Base-by-base conservation (phyloP, 2,888 invertebrate species). In the Kryphioiulus occultus region DNA sequence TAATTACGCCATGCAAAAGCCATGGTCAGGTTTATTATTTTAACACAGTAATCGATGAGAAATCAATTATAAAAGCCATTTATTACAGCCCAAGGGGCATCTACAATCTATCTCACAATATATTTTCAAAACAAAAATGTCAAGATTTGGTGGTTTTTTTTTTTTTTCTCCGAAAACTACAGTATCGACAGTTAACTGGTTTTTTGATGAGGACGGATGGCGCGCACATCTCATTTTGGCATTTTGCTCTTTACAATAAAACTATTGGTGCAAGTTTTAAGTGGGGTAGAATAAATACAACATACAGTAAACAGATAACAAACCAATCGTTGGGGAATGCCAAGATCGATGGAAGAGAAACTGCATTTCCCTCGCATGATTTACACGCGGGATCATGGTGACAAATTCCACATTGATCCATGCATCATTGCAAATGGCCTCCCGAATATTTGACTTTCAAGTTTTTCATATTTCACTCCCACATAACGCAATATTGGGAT, bases 371-470 rank as follows among this genome's bases (percentile, higher is more conserved):
- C 19, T 53, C 53, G 53, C 53, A 53, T 53, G 53, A 53, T 53
- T 53, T 53, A 53, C 53, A 53, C 53, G 53, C 53, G 53, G 53
- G 53, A 53, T 53, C 53, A 53, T 53, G 53, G 53, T 53, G 53
- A 53, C 53, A 53, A 53, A 53, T 53, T 53, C 53, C 53, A 19
- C 53, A 53, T 53, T 53, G 53, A 53, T 53, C 53, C 53, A 53
- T 53, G 53, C 53, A 53, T 53, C 53, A 53, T 53, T 53, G 53
- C 53, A 53, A 53, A 53, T 53, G 53, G 53, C 53, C 53, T 53
- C 53, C 53, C 53, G 53, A 53, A 53, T 53, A 53, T 53, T 53
- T 12, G 53, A 7, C 53, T 53, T 19, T 53, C 53, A 7, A 53
- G n/a, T 44, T 44, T 44, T 44, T 53, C 53, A 53, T 53, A 53